Evolutionary conservation across 1,140 invertebrate genomes (phyloP), one percentile per base, ranked within the genome.

Genomic region (Stegodyphus dumicola): DNA sequence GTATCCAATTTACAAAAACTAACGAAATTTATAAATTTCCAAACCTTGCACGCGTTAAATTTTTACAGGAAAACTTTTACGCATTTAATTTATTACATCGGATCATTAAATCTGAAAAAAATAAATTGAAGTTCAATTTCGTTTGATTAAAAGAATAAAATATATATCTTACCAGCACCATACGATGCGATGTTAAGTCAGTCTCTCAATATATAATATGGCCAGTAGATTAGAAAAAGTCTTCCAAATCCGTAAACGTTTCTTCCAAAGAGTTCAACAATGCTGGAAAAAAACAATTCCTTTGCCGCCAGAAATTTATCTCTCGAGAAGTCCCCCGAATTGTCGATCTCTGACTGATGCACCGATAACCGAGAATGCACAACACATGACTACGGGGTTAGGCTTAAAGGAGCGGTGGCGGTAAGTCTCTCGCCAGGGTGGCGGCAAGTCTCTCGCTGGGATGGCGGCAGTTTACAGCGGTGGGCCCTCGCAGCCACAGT

Each of bases 141-240:
- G 48, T 69, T 69, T 6, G 0, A 69, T 3, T 33, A 33, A 33
- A 7, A 73, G 10, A 15, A 73, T 51, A 15, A 67, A 79, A 54
- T 15, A 56, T 56, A 11, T 2, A 53, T 3, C 77, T 70, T 79
- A 79, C 77, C 77, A 79, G 77, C 77, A 79, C 77, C 77, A 79
- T 79, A 70, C 77, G 77, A 79, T 79, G 65, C 77, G 65, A 9
- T 56, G 75, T n/a, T 66, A 33, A 54, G 15, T 18, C n/a, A 10
- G 33, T 33, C 33, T 33, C 33, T 33, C 33, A 33, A 33, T 33
- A 33, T 33, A 33, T 33, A 33, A 33, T 33, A 33, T 33, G 33
- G 33, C 33, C 33, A 33, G 33, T 33, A 33, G 33, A 33, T n/a
- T 1, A 33, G 3, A 33, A 33, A 33, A 33, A 3, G 33, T 33